Base-by-base conservation (phyloP, 2,888 invertebrate species). In the Apotomis turbidana region DNA sequence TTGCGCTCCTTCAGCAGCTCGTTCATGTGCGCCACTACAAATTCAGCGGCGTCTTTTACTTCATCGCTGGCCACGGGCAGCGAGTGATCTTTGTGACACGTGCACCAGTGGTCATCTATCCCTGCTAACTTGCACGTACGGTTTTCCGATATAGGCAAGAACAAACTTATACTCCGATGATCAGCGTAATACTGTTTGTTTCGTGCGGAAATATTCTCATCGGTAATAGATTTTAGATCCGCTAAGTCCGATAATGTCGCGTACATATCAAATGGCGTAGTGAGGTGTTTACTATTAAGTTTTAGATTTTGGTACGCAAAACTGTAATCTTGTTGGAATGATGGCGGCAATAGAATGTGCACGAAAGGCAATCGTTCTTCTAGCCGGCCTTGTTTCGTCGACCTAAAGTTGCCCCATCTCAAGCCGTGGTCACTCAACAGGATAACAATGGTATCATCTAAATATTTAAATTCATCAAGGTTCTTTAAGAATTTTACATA, bases 371-470 rank as follows among this genome's bases (percentile, higher is more conserved):
- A 93, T 60, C 98, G 95, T 84, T 98, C 98, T 87, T 99, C 98
- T 83, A 98, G 94, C 83, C 96, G 94, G 1, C 97, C 97, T 88
- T 98, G 97, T 86, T 96, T 97, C 0, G 98, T 98, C 77, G 94
- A 93, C 9, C 98, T 94, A 78, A 98, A 97, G 6, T 94, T 94
- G 3, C 98, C 98, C 96, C 97, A 98, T 74, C 98, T 93, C 73
- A 98, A 95, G 0, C 98, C 98, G 82, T 98, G 98, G 84, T 98
- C 98, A 85, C 98, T 98, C 92, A 98, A 93, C 9, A 97, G 85
- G 67, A 98, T 91, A 12, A 96, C 79, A 58, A 95, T 93, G 0
- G 97, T 97, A 41, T 95, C 94, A 67, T 96, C 94, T 68, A 97
- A 88, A 68, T 95, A 88, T 1, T 94, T 92, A 2, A 90, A 84